Base-by-base conservation (phyloP, 2,888 invertebrate species). In the Caenorhabditis becei region DNA sequence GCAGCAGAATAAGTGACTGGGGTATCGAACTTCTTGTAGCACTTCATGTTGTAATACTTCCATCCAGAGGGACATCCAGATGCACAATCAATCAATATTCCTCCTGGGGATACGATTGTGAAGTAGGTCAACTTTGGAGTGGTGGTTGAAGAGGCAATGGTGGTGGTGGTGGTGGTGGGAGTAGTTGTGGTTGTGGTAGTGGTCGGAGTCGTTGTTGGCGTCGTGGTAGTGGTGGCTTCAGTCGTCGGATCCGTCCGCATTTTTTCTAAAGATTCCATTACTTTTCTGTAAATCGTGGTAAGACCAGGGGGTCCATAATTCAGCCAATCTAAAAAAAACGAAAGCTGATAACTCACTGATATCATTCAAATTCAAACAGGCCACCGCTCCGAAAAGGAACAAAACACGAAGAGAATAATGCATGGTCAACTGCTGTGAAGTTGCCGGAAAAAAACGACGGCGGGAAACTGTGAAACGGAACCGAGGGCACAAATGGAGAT, bases 41-140 rank as follows among this genome's bases (percentile, higher is more conserved):
- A 78, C 18, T 58, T 71, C 16, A 63, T 70, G 11, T 47, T 35
- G 20, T 49, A 59, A 32, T 78, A 78, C 16, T 66, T 59, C 78
- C 78, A 78, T 1, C 78, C 78, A 20, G 47, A n/a, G 16, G 65
- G 23, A 54, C 78, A 78, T 20, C 44, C 71, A 4, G 61, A 37
- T 4, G 59, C 16, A 37, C 78, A 78, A 7, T 71, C 78, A 4
- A 23, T 44, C 14, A 78, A 47, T 23, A 71, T 24, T 3, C n/a
- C 32, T 23, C 71, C 71, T 0, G 62, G 71, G 14, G 16, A 16
- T 2, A 32, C 32, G 47, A 69, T 69, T n/a, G 58, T 58, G 47
- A 69, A 69, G 5, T 14, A 18, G 35, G 58, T 32, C 10, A 18
- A 20, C 41, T 58, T 28, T 32, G 49, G 28, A 0, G 58, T 59